Percentiles rank a stretch among this genome's conserved stretches.
phyloP scores from a whole-genome alignment of 2,113 vertebrate species.

The Corythornis madagascariensis region DNA sequence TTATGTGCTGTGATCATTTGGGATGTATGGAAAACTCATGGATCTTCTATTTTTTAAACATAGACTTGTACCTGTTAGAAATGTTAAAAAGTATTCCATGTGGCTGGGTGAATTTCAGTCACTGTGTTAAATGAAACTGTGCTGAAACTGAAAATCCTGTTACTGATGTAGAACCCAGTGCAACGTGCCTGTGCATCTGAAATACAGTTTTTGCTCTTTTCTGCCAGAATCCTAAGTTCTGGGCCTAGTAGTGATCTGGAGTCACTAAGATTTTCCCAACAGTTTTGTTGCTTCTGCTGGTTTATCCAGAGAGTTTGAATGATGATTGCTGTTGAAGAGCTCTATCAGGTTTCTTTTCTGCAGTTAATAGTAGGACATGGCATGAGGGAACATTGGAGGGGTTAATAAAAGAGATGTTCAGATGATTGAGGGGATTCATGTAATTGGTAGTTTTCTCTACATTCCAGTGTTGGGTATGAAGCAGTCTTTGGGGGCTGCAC shows the following conservation, averaged over 20 bases:
- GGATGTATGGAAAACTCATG: not conserved
- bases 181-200: not conserved
- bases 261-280: not conserved
- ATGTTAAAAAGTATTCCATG: not conserved
- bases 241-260: not conserved
- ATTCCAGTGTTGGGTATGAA: not conserved
- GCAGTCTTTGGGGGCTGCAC: not conserved
- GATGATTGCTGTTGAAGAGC: not conserved
- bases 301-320: not conserved
- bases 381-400: not conserved
- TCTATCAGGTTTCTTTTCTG: not conserved
- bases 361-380: not conserved
- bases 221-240: not conserved
- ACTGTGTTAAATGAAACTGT: not conserved
- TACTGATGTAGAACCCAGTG: not conserved
- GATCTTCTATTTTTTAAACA: not conserved
- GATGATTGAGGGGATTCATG: not conserved
- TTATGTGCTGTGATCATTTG: not conserved
- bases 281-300: not conserved
- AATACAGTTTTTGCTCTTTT: not conserved
- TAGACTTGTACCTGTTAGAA: not conserved
- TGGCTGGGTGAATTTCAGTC: not conserved
- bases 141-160: not conserved
- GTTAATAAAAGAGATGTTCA: not conserved
- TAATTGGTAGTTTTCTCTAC: not conserved